A percentile compares a stretch with the other conserved stretches of the same genome.
Conservation (phyloP, 2,888 invertebrate genomes). For the Drosophila differens region DNA sequence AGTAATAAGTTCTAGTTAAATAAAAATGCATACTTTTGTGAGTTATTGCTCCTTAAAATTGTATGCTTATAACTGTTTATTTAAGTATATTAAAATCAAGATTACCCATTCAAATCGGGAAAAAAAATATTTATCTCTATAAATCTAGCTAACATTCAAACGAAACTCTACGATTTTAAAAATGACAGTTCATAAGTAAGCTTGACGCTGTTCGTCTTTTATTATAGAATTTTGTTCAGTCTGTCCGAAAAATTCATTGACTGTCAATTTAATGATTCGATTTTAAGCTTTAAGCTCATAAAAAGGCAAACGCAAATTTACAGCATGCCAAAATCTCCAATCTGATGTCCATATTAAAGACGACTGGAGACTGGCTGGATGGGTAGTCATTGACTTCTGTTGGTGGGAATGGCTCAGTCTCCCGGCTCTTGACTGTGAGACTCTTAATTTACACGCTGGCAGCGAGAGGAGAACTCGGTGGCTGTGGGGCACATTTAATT, state of each 20-base stretch:
- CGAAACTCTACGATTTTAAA: not conserved
- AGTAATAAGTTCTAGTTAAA: not conserved
- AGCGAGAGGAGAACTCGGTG: constrained; percentile 60
- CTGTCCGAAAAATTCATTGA: constrained; percentile 23
- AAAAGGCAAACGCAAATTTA: constrained; percentile 47
- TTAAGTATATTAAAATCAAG: not conserved
- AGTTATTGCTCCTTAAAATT: not conserved
- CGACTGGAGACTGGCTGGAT: not conserved
- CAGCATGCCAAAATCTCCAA: constrained; percentile 31
- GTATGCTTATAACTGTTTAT: not conserved
- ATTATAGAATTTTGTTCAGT: constrained; percentile 39
- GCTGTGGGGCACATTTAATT: constrained; percentile 48
- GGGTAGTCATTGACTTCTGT: constrained; percentile 27
- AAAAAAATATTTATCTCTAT: not conserved
- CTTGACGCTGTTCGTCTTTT: constrained; percentile 19
- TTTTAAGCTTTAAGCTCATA: constrained; percentile 55
- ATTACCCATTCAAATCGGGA: not conserved
- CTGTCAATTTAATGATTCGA: constrained; percentile 53
- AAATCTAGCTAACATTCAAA: not conserved
- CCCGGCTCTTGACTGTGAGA: constrained; percentile 12
- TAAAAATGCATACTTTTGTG: not conserved
- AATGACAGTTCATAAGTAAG: not conserved
- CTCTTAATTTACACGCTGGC: constrained; percentile 64
- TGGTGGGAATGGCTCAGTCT: constrained; percentile 7
- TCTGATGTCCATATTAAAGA: constrained; percentile 42